Conservation (phyloP, 2,888 invertebrate species). For the Noctua fimbriata region DNA sequence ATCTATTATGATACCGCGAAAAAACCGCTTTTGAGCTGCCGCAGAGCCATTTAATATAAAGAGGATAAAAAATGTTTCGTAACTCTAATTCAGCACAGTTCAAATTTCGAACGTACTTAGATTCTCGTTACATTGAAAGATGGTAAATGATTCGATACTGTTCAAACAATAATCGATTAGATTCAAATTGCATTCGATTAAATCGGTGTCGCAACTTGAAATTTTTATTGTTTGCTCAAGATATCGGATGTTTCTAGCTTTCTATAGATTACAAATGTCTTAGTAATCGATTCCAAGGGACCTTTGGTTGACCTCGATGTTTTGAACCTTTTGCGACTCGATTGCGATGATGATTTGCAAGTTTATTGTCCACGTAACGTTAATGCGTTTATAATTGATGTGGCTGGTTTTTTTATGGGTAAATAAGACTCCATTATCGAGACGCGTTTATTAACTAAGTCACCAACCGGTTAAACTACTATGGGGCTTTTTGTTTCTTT, state of each 20-base stretch:
- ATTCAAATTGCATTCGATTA: slow-evolving; percentile 56
- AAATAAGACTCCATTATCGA: slow-evolving; percentile 21
- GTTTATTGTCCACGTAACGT: slow-evolving; percentile 43
- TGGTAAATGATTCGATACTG: slow-evolving; percentile 64
- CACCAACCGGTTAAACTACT: slow-evolving; percentile 34
- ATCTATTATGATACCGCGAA: slow-evolving; percentile 72
- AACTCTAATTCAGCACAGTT: slow-evolving; percentile 56
- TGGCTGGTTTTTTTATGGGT: slow-evolving; percentile 37
- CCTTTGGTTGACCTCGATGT: slow-evolving; percentile 56
- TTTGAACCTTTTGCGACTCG: slow-evolving; percentile 41
- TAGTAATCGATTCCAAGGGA: slow-evolving; percentile 51
- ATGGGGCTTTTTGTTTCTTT: not conserved
- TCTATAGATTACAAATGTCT: slow-evolving; percentile 57
- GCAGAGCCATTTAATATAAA: slow-evolving; percentile 3
- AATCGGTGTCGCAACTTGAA: slow-evolving; percentile 61
- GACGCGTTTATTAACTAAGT: slow-evolving; percentile 22
- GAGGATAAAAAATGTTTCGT: slow-evolving; percentile 45
- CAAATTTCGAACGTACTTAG: slow-evolving; percentile 46
- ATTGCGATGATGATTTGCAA: slow-evolving; percentile 42
- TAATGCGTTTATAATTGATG: slow-evolving; percentile 56
- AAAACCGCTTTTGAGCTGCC: slow-evolving; percentile 62
- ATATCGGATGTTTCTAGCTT: slow-evolving; percentile 48
- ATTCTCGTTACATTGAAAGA: slow-evolving; percentile 59
- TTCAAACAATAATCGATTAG: slow-evolving; percentile 66
- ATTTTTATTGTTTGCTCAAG: slow-evolving; percentile 56